Conservation (phyloP, 2,797 vertebrate genomes). For the Platyrinchus mystaceus region DNA sequence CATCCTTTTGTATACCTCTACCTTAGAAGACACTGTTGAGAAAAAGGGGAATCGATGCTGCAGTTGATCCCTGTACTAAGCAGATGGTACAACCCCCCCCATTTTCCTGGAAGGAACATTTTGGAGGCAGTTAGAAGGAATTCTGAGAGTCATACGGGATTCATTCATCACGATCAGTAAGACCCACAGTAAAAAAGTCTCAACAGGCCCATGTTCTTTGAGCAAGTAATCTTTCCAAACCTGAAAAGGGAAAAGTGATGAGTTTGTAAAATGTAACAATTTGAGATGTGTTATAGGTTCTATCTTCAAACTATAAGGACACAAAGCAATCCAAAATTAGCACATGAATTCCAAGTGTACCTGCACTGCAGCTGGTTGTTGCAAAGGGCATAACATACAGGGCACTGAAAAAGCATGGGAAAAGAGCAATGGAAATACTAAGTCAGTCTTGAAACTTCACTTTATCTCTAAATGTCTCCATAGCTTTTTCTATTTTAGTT, state of each 20-base stretch:
- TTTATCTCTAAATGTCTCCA: not conserved
- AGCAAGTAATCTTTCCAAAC: not conserved
- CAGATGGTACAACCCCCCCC: not conserved
- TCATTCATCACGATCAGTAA: not conserved
- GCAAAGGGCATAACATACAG: not conserved
- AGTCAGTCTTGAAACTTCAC: not conserved
- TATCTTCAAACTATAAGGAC: not conserved
- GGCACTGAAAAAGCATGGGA: not conserved
- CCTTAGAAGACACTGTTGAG: not conserved
- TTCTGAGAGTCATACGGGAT: not conserved
- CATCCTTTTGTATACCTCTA: not conserved
- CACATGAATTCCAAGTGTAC: accelerated
- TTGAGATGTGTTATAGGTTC: not conserved
- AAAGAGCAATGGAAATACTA: not conserved
- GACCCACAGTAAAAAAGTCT: not conserved
- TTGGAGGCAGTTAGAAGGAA: not conserved
- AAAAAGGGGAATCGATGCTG: not conserved
- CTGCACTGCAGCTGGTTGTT: not conserved
- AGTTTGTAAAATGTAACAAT: not conserved
- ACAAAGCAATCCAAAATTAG: not conserved
- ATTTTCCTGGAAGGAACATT: not conserved
- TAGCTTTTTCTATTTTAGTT: not conserved
- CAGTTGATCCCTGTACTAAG: not conserved
- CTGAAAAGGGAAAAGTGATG: not conserved
- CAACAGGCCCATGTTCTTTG: not conserved